Conservation (phyloP, 2,888 invertebrate species). For the Synergus gifuensis region DNA sequence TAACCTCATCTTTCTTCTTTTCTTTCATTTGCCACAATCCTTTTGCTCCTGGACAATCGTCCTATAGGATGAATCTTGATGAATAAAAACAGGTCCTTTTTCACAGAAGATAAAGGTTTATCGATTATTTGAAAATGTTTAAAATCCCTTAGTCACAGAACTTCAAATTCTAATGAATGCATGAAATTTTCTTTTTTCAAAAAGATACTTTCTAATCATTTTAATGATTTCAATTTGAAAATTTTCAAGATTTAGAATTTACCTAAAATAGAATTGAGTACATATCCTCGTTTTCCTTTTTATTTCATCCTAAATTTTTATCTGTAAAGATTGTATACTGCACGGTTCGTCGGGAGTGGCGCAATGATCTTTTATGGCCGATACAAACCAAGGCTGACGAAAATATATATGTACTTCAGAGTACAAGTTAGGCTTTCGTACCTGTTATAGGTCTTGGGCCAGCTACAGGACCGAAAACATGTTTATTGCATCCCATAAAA, state of each 20-base stretch:
- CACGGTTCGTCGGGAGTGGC: background rate
- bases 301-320: background rate
- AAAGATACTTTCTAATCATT: no score
- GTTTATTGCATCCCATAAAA: no score
- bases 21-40: background rate
- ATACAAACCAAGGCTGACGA: conserved; percentile 6
- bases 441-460: background rate
- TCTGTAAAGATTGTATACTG: background rate
- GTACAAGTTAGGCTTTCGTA: background rate
- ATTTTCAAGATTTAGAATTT: background rate
- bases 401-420: background rate
- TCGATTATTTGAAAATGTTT: background rate
- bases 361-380: background rate
- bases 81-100: background rate
- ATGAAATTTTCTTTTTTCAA: no score
- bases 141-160: no score
- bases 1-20: background rate
- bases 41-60: background rate
- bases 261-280: no score
- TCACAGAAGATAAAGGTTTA: background rate
- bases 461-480: background rate
- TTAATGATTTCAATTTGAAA: no score
- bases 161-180: no score
- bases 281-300: no score
- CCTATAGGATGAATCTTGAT: background rate